Evolutionary conservation across 2,113 vertebrate species (phyloP).

Genomic region (Alethe castanea): DNA sequence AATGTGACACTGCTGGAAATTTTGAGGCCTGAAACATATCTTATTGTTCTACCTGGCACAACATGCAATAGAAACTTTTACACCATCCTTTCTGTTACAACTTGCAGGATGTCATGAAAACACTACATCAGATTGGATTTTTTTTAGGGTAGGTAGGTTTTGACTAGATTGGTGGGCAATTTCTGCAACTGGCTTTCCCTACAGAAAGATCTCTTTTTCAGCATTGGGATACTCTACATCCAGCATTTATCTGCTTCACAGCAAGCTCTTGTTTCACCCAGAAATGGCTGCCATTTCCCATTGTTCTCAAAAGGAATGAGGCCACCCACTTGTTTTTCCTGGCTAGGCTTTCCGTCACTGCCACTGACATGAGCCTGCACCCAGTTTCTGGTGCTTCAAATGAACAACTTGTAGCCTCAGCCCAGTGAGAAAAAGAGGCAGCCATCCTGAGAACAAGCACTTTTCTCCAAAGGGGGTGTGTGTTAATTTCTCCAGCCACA

Average conservation of each 20-base stretch:
- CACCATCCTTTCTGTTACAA: background rate
- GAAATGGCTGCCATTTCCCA: background rate
- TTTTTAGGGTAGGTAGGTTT: background rate
- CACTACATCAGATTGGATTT: background rate
- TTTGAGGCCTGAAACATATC: background rate
- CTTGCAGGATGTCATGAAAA: background rate
- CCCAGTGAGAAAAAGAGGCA: background rate
- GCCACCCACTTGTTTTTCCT: conserved; percentile 10
- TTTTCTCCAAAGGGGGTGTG: background rate
- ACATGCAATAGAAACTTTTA: background rate
- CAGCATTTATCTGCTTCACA: background rate
- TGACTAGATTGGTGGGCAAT: background rate
- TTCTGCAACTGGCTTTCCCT: background rate
- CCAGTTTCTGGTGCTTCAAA: background rate
- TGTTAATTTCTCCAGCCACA: background rate
- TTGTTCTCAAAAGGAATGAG: conserved; percentile 37
- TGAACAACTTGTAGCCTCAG: background rate
- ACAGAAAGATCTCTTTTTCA: background rate
- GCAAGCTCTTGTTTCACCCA: background rate
- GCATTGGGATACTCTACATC: background rate
- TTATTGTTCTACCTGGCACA: background rate
- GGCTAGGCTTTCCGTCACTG: background rate
- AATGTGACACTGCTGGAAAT: background rate
- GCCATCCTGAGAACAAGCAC: background rate
- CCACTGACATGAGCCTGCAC: background rate